phyloP scores from a whole-genome alignment of 2,888 invertebrate genomes.

The Synanthedon vespiformis region DNA sequence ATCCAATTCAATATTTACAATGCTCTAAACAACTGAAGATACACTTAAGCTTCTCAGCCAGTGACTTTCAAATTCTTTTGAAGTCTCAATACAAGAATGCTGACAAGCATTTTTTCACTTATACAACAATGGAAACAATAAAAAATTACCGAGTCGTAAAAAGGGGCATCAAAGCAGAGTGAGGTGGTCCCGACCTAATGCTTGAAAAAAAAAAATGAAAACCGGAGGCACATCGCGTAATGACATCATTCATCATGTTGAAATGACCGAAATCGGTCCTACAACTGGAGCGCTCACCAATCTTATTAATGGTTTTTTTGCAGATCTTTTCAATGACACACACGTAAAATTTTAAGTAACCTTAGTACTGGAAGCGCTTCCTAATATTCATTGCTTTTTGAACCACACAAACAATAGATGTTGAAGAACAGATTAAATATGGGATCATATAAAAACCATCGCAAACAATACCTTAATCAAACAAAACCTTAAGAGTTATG shows the following conservation, averaged over 20 bases:
- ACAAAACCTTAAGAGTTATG: too few species aligned
- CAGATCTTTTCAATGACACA: not conserved
- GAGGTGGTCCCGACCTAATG: constrained; percentile 29
- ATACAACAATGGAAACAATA: constrained; percentile 25
- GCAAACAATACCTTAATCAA: too few species aligned
- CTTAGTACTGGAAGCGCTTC: not conserved
- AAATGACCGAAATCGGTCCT: constrained; percentile 8
- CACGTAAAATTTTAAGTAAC: too few species aligned
- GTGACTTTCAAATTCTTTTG: constrained; percentile 14
- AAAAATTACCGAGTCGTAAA: constrained; percentile 41
- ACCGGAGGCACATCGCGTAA: constrained; percentile 17
- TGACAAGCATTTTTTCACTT: constrained; percentile 19
- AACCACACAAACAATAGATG: too few species aligned
- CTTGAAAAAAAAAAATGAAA: constrained; percentile 16
- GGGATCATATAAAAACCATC: too few species aligned
- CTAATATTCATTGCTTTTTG: too few species aligned
- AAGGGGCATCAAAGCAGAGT: constrained; percentile 29
- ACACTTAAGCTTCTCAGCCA: constrained; percentile 1
- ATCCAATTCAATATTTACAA: constrained; percentile 3
- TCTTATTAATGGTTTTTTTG: not conserved
- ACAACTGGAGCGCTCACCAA: not conserved
- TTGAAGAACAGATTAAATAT: too few species aligned
- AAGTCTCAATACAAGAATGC: constrained; percentile 23
- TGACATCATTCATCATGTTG: constrained; percentile 36
- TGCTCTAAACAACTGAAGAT: constrained; percentile 4